Evolutionary conservation across 1,140 invertebrate species (phyloP).

Genomic region (Chrysoperla carnea): DNA sequence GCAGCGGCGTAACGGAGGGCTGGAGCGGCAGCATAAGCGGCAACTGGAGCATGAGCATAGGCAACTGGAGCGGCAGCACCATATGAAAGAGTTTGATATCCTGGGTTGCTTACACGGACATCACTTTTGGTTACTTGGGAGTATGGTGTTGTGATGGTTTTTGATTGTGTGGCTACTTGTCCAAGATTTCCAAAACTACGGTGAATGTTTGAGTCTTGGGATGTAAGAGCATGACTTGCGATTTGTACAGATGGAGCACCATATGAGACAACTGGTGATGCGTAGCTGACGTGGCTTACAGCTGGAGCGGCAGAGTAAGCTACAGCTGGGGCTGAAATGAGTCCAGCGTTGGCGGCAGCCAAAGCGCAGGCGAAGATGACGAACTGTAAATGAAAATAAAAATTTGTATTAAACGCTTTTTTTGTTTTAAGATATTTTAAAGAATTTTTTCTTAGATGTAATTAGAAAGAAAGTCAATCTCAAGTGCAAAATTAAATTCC

Average conservation of each 20-base stretch:
- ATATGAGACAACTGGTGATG: conserved; percentile 31
- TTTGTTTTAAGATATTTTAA: conserved; percentile 1
- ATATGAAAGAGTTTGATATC: conserved; percentile 13
- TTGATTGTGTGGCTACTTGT: conserved; percentile 35
- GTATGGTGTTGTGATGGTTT: conserved; percentile 42
- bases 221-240: conserved; percentile 28
- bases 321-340: conserved; percentile 34
- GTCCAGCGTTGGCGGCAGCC: conserved; percentile 38
- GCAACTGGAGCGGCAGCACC: conserved; percentile 15
- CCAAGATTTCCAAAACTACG: conserved; percentile 36
- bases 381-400: conserved; percentile 19
- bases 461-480: too few species aligned
- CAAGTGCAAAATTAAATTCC: too few species aligned
- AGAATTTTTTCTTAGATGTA: too few species aligned
- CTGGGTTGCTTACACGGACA: conserved; percentile 36
- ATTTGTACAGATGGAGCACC: conserved; percentile 30
- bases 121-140: conserved; percentile 41
- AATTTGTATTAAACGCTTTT: conserved; percentile 9
- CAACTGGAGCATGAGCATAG: conserved; percentile 6
- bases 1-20: not conserved
- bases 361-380: conserved; percentile 44
- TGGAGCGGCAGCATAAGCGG: conserved; percentile 8
- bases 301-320: conserved; percentile 45
- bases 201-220: conserved; percentile 34
- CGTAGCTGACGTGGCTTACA: conserved; percentile 45